Evolutionary conservation across 2,113 vertebrate species (phyloP).

Genomic region (Ptilorrhoa leucosticta): DNA sequence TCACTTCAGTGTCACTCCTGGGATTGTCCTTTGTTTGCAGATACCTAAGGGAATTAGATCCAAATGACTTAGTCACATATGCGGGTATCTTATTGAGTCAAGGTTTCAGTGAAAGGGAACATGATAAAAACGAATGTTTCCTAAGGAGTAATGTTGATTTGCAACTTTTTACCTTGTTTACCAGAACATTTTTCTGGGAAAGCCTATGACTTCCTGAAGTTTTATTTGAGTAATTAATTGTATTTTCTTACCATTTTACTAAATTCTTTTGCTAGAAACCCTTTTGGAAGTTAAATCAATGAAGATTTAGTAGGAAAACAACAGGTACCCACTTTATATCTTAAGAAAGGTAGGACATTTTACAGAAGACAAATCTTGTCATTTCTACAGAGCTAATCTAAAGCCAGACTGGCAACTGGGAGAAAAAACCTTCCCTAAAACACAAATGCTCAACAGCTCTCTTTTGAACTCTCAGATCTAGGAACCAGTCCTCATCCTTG

Average conservation of each 20-base stretch:
- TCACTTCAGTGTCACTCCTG: not conserved
- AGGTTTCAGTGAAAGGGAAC: not conserved
- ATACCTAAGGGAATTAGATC: not conserved
- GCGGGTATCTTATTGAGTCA: not conserved
- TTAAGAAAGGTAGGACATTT: not conserved
- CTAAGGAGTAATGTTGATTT: not conserved
- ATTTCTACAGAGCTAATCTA: not conserved
- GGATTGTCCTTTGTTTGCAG: not conserved
- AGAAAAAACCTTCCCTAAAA: not conserved
- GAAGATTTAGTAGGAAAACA: not conserved
- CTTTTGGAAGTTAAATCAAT: not conserved
- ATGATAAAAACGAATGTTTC: not conserved
- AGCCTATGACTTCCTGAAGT: not conserved
- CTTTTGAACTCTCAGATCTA: not conserved
- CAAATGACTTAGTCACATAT: not conserved
- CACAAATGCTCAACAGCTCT: not conserved
- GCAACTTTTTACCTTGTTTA: not conserved
- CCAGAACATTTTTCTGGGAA: not conserved
- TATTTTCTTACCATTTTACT: not conserved
- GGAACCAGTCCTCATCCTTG: rapidly evolving
- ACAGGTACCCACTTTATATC: not conserved
- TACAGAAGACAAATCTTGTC: not conserved
- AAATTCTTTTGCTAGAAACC: not conserved
- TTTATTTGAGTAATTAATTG: not conserved
- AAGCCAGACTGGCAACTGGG: not conserved